phyloP scores from a whole-genome alignment of 2,113 vertebrate genomes.

The Ceyx cyanopectus region DNA sequence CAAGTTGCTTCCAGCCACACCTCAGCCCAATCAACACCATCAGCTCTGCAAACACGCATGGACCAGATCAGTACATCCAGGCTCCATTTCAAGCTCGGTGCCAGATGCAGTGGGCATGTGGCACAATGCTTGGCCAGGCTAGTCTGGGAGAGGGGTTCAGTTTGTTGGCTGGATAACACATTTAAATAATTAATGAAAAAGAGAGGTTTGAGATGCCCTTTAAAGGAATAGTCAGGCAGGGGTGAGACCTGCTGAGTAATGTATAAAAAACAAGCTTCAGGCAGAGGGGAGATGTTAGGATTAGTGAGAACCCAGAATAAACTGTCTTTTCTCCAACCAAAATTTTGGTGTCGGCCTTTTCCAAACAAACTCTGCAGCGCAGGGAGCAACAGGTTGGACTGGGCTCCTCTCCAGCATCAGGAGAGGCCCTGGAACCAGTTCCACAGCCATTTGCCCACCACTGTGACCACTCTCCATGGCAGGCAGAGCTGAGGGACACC shows the following conservation, averaged over 20 bases:
- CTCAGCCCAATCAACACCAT: neutral
- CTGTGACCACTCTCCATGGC: neutral
- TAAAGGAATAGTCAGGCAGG: slow-evolving; percentile 70
- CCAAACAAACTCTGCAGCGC: neutral
- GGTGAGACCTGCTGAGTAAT: slow-evolving; percentile 60
- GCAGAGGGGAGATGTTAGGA: slow-evolving; percentile 67
- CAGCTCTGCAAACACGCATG: neutral
- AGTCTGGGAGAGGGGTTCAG: neutral
- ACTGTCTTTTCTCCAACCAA: slow-evolving; percentile 51
- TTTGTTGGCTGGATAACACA: neutral
- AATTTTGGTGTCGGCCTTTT: slow-evolving; percentile 27
- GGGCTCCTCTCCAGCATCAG: neutral
- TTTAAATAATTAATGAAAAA: slow-evolving; percentile 48
- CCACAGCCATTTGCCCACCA: neutral
- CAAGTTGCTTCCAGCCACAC: neutral
- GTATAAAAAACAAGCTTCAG: slow-evolving; percentile 66
- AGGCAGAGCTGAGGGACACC: neutral
- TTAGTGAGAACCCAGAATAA: slow-evolving; percentile 65
- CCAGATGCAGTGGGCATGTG: neutral
- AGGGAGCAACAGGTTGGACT: slow-evolving; percentile 36
- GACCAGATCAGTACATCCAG: neutral
- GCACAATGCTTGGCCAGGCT: neutral
- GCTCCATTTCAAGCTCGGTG: neutral
- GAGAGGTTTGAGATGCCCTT: slow-evolving; percentile 64
- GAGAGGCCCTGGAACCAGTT: neutral